A percentile compares a stretch with the other conserved stretches of the same genome.
These are phyloP conservation scores for Phalangium opilio DNA, from an alignment of 2,888 invertebrate species.

Conservation along the genomic window DNA sequence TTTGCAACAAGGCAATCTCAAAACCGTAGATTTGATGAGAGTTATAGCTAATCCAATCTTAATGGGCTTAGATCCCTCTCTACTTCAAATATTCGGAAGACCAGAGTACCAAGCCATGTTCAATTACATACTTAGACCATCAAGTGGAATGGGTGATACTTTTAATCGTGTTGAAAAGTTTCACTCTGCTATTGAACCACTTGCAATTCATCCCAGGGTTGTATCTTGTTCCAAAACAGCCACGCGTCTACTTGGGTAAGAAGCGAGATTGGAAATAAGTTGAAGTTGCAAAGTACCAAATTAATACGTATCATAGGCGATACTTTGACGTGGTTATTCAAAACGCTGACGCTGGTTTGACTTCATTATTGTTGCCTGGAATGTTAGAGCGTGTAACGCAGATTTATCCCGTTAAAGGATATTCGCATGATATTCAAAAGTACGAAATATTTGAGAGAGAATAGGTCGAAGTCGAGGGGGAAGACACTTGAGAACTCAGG, in stretches of 20 bases:
- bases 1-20: constrained; percentile 6
- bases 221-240: constrained; percentile 9
- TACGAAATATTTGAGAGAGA: neutral
- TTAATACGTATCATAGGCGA: too few relatives aligned
- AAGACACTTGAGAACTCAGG: too few relatives aligned
- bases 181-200: constrained; percentile 5
- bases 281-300: too few relatives aligned
- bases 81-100: constrained; percentile 7
- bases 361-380: constrained; percentile 7
- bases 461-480: too few relatives aligned
- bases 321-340: constrained; percentile 12
- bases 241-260: constrained; percentile 11
- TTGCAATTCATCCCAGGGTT: constrained; percentile 9
- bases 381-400: constrained; percentile 12
- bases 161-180: constrained; percentile 8
- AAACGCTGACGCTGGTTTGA: constrained; percentile 11
- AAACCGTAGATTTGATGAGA: neutral
- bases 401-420: constrained; percentile 11
- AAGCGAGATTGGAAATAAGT: too few relatives aligned
- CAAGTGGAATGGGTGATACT: constrained; percentile 5
- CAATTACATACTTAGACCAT: constrained; percentile 10
- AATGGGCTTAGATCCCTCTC: neutral
- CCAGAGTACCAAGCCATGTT: constrained; percentile 7
- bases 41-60: neutral
- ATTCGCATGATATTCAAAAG: constrained; percentile 6